These are phyloP conservation scores for Cephalopholis sonnerati DNA, from an alignment of 2,113 vertebrate genomes.

Conservation along the genomic window DNA sequence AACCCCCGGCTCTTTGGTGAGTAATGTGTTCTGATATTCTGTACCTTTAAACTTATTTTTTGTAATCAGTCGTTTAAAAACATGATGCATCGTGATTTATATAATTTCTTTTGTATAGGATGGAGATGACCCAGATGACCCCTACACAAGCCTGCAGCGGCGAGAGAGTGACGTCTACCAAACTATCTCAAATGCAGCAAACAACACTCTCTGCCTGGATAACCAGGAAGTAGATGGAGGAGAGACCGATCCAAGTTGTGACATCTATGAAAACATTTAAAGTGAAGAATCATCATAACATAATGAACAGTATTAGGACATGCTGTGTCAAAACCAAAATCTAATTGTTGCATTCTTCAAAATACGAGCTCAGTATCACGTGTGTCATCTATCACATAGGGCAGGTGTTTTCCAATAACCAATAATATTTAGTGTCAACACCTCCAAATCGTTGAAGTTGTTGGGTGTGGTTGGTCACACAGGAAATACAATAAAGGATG, in stretches of 20 bases:
- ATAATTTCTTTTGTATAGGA: background rate
- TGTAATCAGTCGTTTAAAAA: background rate
- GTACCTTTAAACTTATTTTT: background rate
- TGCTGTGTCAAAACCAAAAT: no score
- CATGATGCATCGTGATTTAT: background rate
- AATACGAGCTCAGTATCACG: no score
- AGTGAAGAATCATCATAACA: no score
- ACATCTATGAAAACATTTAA: background rate
- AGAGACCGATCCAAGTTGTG: background rate
- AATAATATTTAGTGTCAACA: no score
- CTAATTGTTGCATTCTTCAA: no score
- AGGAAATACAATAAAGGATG: background rate
- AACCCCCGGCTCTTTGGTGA: background rate
- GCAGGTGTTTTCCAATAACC: no score
- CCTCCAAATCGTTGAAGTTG: no score
- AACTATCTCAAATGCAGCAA: background rate
- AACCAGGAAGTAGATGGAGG: background rate
- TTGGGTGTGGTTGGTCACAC: no score
- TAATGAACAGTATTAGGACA: no score
- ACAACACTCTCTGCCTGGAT: background rate
- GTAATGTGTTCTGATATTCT: background rate
- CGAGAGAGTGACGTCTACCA: conserved; percentile 37
- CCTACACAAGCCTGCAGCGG: conserved; percentile 1
- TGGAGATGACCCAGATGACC: background rate
- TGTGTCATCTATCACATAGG: no score